Percentiles rank a stretch among this genome's conserved stretches.
Conservation (phyloP, 2,888 invertebrate genomes). For the Lepidocyrtoides sp. region DNA sequence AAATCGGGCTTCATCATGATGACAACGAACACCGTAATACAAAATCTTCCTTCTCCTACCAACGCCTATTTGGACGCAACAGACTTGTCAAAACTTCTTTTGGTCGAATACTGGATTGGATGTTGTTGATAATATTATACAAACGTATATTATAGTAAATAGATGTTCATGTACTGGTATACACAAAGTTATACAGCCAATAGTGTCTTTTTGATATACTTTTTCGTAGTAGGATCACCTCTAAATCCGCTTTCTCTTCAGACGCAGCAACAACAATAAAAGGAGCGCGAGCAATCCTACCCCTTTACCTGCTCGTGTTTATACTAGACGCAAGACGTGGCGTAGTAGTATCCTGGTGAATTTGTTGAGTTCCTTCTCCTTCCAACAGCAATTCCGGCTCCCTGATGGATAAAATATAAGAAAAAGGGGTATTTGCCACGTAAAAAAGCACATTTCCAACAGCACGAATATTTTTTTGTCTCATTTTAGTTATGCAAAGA, state of each 20-base stretch:
- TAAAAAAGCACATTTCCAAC: slow-evolving; percentile 57
- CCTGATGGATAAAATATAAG: slow-evolving; percentile 44
- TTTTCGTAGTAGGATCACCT: slow-evolving; percentile 76
- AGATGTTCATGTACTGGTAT: neutral
- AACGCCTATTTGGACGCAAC: neutral
- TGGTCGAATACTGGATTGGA: neutral
- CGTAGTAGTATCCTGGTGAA: neutral
- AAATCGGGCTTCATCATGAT: slow-evolving; percentile 74
- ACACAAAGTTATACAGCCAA: too few relatives aligned
- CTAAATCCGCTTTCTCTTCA: slow-evolving; percentile 75
- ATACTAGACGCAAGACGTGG: neutral
- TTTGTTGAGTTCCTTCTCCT: neutral
- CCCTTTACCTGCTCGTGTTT: slow-evolving; percentile 44
- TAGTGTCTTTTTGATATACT: slow-evolving; percentile 12
- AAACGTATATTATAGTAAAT: neutral
- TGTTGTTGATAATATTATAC: slow-evolving; percentile 24
- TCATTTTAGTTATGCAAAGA: slow-evolving; percentile 52
- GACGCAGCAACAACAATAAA: slow-evolving; percentile 39
- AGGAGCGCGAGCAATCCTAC: neutral
- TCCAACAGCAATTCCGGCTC: neutral
- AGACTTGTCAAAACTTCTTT: slow-evolving; percentile 54
- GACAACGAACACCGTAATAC: slow-evolving; percentile 64
- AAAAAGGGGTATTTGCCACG: slow-evolving; percentile 58
- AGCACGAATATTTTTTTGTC: slow-evolving; percentile 61
- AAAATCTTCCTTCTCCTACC: neutral